A percentile compares a stretch with the other conserved stretches of the same genome.
Evolutionary conservation across 2,113 vertebrate genomes (phyloP).

Genomic region (Macquaria australasica): DNA sequence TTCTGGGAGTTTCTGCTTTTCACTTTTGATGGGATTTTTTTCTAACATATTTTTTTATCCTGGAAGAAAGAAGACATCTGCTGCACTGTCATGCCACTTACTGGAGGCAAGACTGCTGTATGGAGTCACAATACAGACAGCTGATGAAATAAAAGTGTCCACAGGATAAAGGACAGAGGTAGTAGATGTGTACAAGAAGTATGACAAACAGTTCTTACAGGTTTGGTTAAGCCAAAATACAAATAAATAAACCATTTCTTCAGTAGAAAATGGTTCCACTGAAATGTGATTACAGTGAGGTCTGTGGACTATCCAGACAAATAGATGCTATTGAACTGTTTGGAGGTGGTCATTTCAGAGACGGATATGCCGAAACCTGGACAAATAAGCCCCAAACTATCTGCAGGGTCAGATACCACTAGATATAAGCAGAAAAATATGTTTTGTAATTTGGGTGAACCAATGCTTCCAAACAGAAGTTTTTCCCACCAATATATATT

Average conservation of each 20-base stretch:
- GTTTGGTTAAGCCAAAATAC: not conserved
- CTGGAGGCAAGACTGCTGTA: not conserved
- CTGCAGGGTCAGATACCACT: not conserved
- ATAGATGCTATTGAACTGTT: too few species aligned
- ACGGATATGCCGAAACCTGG: not conserved
- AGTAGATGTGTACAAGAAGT: not conserved
- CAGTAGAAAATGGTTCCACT: not conserved
- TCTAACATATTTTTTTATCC: too few species aligned
- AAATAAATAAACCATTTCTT: not conserved
- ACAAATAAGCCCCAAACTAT: not conserved
- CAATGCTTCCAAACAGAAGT: not conserved
- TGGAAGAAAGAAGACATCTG: too few species aligned
- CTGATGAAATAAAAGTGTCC: not conserved
- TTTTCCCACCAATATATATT: not conserved
- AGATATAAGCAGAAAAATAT: not conserved
- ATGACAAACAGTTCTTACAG: too few species aligned
- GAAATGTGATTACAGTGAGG: not conserved
- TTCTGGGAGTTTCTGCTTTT: slow-evolving; percentile 1
- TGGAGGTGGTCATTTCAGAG: too few species aligned
- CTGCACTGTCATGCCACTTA: not conserved
- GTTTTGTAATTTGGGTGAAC: not conserved
- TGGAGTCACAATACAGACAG: not conserved
- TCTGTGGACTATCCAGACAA: too few species aligned
- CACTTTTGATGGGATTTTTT: not conserved
- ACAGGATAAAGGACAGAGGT: not conserved